Conservation (phyloP, 2,797 vertebrate genomes). For the Hirundo rustica region DNA sequence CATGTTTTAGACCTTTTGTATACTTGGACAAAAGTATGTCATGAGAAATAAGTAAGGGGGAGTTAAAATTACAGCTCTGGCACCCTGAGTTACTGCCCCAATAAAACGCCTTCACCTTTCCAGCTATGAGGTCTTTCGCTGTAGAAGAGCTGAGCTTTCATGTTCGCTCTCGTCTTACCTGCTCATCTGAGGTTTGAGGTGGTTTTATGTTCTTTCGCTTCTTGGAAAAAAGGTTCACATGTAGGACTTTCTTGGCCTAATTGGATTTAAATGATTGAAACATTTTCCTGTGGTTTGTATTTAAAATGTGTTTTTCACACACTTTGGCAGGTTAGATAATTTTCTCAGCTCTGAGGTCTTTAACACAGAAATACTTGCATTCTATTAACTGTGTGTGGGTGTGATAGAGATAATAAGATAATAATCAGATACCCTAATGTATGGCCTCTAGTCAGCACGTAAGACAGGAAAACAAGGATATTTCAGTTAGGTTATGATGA, state of each 20-base stretch:
- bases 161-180: neutral
- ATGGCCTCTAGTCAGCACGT: neutral
- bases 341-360: neutral
- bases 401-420: neutral
- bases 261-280: neutral
- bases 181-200: neutral
- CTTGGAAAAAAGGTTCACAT: neutral
- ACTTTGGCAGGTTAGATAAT: neutral
- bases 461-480: neutral
- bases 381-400: neutral
- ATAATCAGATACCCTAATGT: neutral
- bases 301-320: neutral
- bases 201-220: no score
- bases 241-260: neutral
- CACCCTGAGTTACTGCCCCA: neutral
- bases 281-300: neutral
- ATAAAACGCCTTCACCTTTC: accelerated
- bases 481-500: neutral
- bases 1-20: neutral
- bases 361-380: neutral
- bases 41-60: neutral
- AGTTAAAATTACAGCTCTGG: neutral
- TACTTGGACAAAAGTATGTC: neutral
- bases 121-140: accelerated
- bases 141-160: neutral